These are phyloP conservation scores for Mobula hypostoma DNA, from an alignment of 2,113 vertebrate species.

Conservation along the genomic window DNA sequence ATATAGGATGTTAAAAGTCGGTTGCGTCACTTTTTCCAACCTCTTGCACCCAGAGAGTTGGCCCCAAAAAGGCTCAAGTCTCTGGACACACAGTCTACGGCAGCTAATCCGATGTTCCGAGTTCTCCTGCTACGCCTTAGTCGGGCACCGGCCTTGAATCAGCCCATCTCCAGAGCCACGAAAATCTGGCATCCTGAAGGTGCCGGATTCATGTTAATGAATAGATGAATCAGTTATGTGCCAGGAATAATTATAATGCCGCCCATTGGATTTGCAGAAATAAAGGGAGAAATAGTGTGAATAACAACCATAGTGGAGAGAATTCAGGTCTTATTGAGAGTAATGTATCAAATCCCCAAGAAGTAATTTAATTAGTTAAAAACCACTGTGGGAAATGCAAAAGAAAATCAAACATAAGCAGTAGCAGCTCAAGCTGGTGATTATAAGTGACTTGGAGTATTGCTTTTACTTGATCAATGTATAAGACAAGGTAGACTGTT, in stretches of 20 bases:
- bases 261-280: not conserved
- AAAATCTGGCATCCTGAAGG: no score
- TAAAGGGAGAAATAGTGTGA: not conserved
- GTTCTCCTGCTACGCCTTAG: no score
- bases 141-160: no score
- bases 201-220: not conserved
- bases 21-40: no score
- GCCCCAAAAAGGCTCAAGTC: no score
- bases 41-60: no score
- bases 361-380: not conserved
- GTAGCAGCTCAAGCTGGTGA: not conserved
- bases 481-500: not conserved
- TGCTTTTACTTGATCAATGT: not conserved
- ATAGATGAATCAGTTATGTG: not conserved
- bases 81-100: no score
- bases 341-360: not conserved
- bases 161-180: no score
- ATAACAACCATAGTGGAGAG: not conserved
- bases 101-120: no score
- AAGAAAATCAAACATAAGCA: not conserved
- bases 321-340: not conserved
- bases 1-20: no score
- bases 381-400: not conserved
- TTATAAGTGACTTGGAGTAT: not conserved
- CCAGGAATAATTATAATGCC: not conserved